phyloP scores from a whole-genome alignment of 2,113 vertebrate species.

The Dipodomys spectabilis region DNA sequence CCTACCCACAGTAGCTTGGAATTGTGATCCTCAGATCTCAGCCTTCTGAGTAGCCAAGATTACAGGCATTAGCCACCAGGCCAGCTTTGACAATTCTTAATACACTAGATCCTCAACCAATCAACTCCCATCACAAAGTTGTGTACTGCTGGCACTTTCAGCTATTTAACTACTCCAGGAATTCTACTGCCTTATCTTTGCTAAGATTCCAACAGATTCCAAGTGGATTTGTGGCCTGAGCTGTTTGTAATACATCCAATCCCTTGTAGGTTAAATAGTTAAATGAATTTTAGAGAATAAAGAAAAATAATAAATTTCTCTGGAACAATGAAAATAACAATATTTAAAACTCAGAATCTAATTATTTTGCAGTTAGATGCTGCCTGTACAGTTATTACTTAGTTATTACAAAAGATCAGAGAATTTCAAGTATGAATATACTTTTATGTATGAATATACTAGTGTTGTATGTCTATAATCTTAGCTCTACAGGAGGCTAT shows the following conservation, averaged over 20 bases:
- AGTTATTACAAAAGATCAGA: neutral
- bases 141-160: neutral
- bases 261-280: neutral
- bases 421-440: neutral
- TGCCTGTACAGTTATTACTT: conserved; percentile 3
- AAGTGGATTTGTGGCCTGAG: neutral
- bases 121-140: neutral
- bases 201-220: neutral
- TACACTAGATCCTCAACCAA: neutral
- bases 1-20: too few relatives aligned
- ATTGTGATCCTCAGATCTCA: too few relatives aligned
- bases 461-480: neutral
- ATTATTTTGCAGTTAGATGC: neutral
- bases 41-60: too few relatives aligned
- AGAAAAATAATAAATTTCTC: conserved; percentile 29
- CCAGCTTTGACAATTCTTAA: neutral
- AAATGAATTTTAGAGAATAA: neutral
- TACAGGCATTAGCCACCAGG: too few relatives aligned
- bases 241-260: conserved; percentile 21
- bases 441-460: neutral
- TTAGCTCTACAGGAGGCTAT: neutral
- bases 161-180: neutral
- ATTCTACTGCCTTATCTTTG: neutral
- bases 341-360: neutral
- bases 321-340: conserved; percentile 21